Base-by-base conservation (phyloP, 2,113 vertebrate species). In the Brachirus orientalis region DNA sequence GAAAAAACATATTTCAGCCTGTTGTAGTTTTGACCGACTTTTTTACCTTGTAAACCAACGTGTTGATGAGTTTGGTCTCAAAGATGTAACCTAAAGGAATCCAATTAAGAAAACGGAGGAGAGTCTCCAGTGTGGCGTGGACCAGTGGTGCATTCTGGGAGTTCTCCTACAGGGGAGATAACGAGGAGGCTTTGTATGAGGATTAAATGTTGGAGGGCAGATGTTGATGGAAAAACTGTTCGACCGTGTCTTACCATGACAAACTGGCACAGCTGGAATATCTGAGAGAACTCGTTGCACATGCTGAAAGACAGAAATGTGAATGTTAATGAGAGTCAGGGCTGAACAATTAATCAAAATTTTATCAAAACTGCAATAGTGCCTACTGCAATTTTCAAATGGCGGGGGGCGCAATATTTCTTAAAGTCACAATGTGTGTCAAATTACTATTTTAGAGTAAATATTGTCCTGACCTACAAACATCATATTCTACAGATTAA, bases 201-300 rank as follows among this genome's bases (percentile, higher is more conserved):
- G 16, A 46, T 16, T 7, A 38, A 17, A 7, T 1, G n/a, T 11
- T 10, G 12, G 43, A 54, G 22, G n/a, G 9, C 4, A 38, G 54
- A 59, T 1, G 38, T 5, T 11, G 54, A 11, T 4, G 2, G 6
- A 28, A 0, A 2, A 36, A 13, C 1, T 1, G 37, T n/a, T 35
- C 4, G 1, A 0, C 2, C 1, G 17, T 0, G 3, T 60, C 96
- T 94, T 90, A 98, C 97, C 97, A 98, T 96, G 43, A 98, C 96
- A 91, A 98, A 98, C 77, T 98, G 97, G 91, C 96, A 98, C 18
- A 98, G 92, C 7, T 98, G 97, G 93, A 98, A 98, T 88, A 98
- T 98, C 82, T 98, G 96, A 35, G 96, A 98, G 84, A 98, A 98
- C 58, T 98, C 97, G 86, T 97, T 98, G 93, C 97, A 98, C 97